Evolutionary conservation across 2,113 vertebrate species (phyloP), one percentile per base, ranked within the genome.

Genomic region (Rana temporaria): DNA sequence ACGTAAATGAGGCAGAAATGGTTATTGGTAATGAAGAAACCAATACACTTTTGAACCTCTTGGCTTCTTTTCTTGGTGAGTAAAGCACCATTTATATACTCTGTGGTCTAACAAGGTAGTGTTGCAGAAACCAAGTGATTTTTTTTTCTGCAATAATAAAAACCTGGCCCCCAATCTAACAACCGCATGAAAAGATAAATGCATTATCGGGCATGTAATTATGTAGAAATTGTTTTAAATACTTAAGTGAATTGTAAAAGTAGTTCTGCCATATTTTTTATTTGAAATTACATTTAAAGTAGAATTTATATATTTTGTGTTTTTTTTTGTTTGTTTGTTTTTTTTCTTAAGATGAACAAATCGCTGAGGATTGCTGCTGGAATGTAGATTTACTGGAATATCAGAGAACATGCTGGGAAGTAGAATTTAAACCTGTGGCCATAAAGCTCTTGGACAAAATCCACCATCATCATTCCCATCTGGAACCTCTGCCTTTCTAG

Each of bases 361-460:
- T 92, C 32, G 91, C 82, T 3, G 76, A 95, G 87, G 91, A 91
- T 77, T 91, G 90, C 90, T 90, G 82, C 71, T 87, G 90, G 15
- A 86, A 92, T 63, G 85, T 88, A 73, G 93, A 93, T 4, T 79
- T 91, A 78, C 92, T 86, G 88, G 90, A 92, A 73, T 90, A 90
- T 72, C 94, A 95, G 86, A 93, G 62, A 85, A 86, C 92, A 0
- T 95, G 94, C 59, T 98, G 98, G 98, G 96, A 99, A 90, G 87
- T 85, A 18, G 95, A 98, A 80, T 99, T 99, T 87, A 89, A 92
- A 56, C 96, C 97, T 1, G 96, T 97, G 80, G 97, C 96, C 64
- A 88, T 92, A 85, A 95, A 94, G 64, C 95, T 99, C 81, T 88
- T 90, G 30, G 87, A 87, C n/a, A 92, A 89, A 53, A 91, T 97